Evolutionary conservation across 2,113 vertebrate species (phyloP).

Genomic region (pig (Sus scrofa)): T2T-Sscrofa CM000827.6:54554501-54555000

Average conservation of each 20-base stretch:
- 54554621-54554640: background rate
- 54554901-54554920: background rate
- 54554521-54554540: background rate
- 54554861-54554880: background rate
- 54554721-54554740: background rate
- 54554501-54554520: background rate
- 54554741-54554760: background rate
- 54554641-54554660: background rate
- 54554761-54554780: background rate
- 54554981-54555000: background rate
- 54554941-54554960: background rate
- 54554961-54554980: background rate
- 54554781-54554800: background rate
- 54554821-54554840: background rate
- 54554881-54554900: background rate
- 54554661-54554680: background rate
- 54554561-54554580: background rate
- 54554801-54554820: background rate
- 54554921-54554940: background rate
- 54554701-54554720: constrained; percentile 1
- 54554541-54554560: background rate
- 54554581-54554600: background rate
- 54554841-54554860: background rate
- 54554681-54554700: background rate
- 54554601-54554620: background rate